phyloP scores from a whole-genome alignment of 2,797 vertebrate genomes.

The Notamacropus eugenii region DNA sequence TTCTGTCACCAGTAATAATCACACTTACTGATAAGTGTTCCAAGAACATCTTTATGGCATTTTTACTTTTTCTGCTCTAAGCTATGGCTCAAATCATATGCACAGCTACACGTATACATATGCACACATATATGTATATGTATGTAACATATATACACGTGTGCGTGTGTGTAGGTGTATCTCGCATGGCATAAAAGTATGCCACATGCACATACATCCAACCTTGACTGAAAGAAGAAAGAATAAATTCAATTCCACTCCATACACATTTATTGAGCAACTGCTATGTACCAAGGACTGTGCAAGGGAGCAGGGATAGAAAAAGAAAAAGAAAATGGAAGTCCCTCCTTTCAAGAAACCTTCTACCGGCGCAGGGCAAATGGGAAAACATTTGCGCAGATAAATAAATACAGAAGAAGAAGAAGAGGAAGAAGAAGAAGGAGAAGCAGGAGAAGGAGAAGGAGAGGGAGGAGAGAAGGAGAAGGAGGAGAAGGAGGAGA shows the following conservation, averaged over 20 bases:
- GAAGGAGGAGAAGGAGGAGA: not conserved
- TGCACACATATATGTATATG: not conserved
- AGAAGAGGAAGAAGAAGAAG: too few species aligned
- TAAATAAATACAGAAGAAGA: slow-evolving; percentile 13
- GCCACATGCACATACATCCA: not conserved
- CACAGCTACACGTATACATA: too few species aligned
- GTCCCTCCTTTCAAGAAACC: not conserved
- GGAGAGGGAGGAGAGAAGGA: too few species aligned
- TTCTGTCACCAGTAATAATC: not conserved
- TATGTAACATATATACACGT: not conserved
- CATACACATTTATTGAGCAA: not conserved
- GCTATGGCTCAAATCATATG: not conserved
- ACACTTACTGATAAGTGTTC: not conserved
- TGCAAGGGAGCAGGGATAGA: not conserved
- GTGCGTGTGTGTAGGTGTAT: too few species aligned
- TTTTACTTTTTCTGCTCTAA: not conserved
- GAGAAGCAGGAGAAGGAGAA: not conserved
- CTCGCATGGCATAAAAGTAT: not conserved
- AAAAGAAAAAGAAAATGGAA: not conserved
- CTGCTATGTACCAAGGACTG: not conserved
- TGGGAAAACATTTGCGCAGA: not conserved
- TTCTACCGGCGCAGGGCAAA: slow-evolving; percentile 1
- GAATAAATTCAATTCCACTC: not conserved
- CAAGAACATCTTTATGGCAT: too few species aligned
- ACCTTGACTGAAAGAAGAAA: slow-evolving; percentile 9